Evolutionary conservation across 2,888 invertebrate genomes (phyloP).

Genomic region (Aplocera efformata): DNA sequence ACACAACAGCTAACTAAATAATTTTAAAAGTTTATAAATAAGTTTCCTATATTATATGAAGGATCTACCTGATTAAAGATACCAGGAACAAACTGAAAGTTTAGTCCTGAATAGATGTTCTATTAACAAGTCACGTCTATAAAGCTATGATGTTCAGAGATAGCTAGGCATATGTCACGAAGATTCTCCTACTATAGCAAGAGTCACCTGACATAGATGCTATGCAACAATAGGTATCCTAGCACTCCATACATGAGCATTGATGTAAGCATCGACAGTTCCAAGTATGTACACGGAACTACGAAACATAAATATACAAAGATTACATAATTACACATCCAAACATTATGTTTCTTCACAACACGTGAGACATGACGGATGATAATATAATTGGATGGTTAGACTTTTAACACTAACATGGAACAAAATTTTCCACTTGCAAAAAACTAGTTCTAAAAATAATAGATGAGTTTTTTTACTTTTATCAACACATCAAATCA

Average conservation of each 20-base stretch:
- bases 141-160: slow-evolving; percentile 16
- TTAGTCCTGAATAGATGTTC: not conserved
- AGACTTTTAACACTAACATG: slow-evolving; percentile 6
- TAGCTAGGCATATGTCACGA: slow-evolving; percentile 11
- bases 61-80: too few relatives aligned
- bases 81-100: too few relatives aligned
- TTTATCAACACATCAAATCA: too few relatives aligned
- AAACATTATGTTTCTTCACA: slow-evolving; percentile 31
- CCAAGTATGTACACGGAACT: slow-evolving; percentile 32
- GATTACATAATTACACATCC: slow-evolving; percentile 38
- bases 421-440: slow-evolving; percentile 11
- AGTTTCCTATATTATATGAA: too few relatives aligned
- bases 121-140: slow-evolving; percentile 9
- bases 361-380: slow-evolving; percentile 30
- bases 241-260: slow-evolving; percentile 10
- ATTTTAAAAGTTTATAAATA: too few relatives aligned
- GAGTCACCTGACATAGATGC: slow-evolving; percentile 20
- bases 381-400: slow-evolving; percentile 20
- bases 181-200: slow-evolving; percentile 18
- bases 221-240: slow-evolving; percentile 14
- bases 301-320: slow-evolving; percentile 28
- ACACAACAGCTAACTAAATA: too few relatives aligned
- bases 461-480: too few relatives aligned
- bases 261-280: slow-evolving; percentile 7
- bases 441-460: too few relatives aligned